phyloP scores from a whole-genome alignment of 2,113 vertebrate genomes.

The Pristiophorus japonicus region DNA sequence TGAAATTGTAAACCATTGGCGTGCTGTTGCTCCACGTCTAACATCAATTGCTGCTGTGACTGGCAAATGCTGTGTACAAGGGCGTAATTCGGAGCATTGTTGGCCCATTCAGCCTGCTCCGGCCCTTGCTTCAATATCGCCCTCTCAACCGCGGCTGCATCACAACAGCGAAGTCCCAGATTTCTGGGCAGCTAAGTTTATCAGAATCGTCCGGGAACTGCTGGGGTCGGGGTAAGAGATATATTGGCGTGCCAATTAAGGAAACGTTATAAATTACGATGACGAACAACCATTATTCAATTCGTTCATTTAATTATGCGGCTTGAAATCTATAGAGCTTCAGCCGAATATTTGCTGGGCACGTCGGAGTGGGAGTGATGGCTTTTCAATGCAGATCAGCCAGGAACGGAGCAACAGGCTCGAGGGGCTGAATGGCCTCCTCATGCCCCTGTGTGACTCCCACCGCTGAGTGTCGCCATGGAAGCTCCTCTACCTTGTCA shows the following conservation, averaged over 20 bases:
- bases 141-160: neutral
- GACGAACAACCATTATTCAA: neutral
- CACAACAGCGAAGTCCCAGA: too few relatives aligned
- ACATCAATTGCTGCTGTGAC: neutral
- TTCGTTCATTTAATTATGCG: neutral
- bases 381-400: neutral
- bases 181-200: neutral
- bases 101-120: too few relatives aligned
- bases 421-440: neutral
- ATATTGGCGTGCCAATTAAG: neutral
- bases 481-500: constrained; percentile 70
- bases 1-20: too few relatives aligned
- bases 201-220: neutral
- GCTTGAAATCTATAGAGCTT: neutral
- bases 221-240: neutral
- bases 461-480: neutral
- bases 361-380: neutral
- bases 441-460: too few relatives aligned
- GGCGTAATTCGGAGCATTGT: too few relatives aligned
- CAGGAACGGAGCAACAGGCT: neutral
- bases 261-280: neutral
- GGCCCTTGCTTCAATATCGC: neutral
- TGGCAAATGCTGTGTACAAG: neutral
- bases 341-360: neutral
- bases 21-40: neutral